Evolutionary conservation across 2,797 vertebrate genomes (phyloP).

Genomic region (Phataginus tetradactyla): DNA sequence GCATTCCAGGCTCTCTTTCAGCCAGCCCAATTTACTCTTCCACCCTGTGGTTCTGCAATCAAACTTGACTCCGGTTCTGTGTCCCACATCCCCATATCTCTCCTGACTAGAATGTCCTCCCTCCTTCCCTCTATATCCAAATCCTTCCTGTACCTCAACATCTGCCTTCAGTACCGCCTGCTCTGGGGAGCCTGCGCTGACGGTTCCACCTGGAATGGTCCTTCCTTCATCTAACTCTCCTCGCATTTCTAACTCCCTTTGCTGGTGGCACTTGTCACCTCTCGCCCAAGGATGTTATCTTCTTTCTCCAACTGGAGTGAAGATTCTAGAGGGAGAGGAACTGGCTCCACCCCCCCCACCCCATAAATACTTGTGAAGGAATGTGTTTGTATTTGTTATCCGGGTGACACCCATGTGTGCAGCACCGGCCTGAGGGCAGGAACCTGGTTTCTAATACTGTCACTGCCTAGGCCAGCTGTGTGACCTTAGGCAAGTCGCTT

Average conservation of each 20-base stretch:
- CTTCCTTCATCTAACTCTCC: neutral
- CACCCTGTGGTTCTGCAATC: neutral
- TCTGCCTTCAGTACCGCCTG: neutral
- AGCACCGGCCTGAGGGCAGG: neutral
- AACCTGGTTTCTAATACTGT: neutral
- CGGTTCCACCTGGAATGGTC: fast-evolving
- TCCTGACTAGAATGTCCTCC: neutral
- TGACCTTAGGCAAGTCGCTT: neutral
- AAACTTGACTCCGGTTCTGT: neutral
- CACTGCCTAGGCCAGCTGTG: neutral
- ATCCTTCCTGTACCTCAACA: neutral
- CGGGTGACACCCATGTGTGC: neutral
- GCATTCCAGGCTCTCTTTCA: neutral
- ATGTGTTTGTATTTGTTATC: neutral
- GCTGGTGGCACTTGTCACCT: neutral
- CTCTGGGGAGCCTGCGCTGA: fast-evolving
- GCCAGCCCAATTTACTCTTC: neutral
- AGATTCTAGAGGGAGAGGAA: neutral
- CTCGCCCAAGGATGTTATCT: neutral
- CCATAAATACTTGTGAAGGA: neutral
- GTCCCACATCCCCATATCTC: neutral
- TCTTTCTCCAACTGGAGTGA: neutral
- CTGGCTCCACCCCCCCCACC: neutral
- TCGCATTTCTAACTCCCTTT: neutral
- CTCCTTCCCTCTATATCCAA: neutral